Evolutionary conservation across 2,797 vertebrate genomes (phyloP).

Genomic region (Remorina albescens): DNA sequence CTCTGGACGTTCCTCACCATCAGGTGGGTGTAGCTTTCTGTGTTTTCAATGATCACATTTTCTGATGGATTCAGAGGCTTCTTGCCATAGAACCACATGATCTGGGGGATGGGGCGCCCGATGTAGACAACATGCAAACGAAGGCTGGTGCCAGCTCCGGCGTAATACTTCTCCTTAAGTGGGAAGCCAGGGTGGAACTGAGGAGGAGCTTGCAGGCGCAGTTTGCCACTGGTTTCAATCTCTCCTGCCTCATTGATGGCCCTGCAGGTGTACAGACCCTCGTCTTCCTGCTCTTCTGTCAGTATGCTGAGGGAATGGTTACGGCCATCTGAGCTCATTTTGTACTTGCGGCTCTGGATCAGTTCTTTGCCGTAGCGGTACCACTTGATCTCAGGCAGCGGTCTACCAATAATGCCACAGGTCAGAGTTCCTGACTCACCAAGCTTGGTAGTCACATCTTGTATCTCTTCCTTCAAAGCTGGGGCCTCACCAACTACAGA

Average conservation of each 20-base stretch:
- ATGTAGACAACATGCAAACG: conserved; percentile 97
- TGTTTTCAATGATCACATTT: conserved; percentile 95
- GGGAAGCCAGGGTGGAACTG: conserved; percentile 98
- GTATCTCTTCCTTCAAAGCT: conserved; percentile 90
- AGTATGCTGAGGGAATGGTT: conserved; percentile 93
- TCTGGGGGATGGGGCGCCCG: conserved; percentile 96
- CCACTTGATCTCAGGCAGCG: conserved; percentile 99
- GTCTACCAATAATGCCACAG: conserved; percentile 95
- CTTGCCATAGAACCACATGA: conserved; percentile 98
- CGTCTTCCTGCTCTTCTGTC: conserved; percentile 98
- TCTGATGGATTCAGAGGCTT: conserved; percentile 94
- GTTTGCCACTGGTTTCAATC: conserved; percentile 95
- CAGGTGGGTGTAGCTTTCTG: conserved; percentile 96
- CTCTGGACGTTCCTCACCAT: conserved; percentile 96
- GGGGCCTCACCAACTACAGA: conserved; percentile 94
- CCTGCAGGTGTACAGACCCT: conserved; percentile 95
- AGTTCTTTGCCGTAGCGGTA: conserved; percentile 97
- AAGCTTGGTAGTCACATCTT: conserved; percentile 93
- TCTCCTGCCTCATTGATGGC: conserved; percentile 96
- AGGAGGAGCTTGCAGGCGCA: conserved; percentile 93
- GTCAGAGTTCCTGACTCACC: conserved; percentile 92
- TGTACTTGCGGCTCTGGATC: conserved; percentile 97
- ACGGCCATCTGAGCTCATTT: conserved; percentile 98
- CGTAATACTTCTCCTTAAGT: conserved; percentile 94
- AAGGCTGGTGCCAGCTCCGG: conserved; percentile 93